Conservation (phyloP, 2,113 vertebrate species). For the Etheostoma cragini region DNA sequence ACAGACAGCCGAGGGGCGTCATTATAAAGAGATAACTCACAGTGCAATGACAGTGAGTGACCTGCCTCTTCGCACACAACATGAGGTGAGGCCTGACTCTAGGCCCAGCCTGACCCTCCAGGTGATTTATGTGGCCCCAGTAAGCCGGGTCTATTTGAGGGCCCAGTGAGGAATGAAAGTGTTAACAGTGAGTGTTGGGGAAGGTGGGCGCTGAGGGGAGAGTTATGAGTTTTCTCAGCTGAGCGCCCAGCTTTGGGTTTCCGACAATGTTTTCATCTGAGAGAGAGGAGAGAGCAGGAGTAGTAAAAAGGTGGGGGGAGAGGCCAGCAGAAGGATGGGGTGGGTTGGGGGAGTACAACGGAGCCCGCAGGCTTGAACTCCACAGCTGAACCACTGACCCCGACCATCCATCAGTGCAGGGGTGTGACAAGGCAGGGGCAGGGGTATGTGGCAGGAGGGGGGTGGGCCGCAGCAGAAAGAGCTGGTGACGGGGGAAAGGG, state of each 20-base stretch:
- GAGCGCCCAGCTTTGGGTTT: slow-evolving; percentile 78
- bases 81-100: slow-evolving; percentile 65
- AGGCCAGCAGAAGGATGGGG: slow-evolving; percentile 1
- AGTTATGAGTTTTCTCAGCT: slow-evolving; percentile 86
- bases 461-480: slow-evolving; percentile 43
- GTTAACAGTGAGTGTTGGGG: slow-evolving; percentile 80
- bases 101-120: slow-evolving; percentile 67
- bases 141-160: slow-evolving; percentile 80
- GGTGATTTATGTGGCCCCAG: slow-evolving; percentile 83
- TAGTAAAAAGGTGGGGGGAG: slow-evolving; percentile 44
- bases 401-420: slow-evolving; percentile 83
- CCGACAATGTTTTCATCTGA: slow-evolving; percentile 78
- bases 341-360: slow-evolving; percentile 28
- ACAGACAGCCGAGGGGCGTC: slow-evolving; percentile 72
- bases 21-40: slow-evolving; percentile 81
- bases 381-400: slow-evolving; percentile 87
- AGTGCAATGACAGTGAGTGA: slow-evolving; percentile 73
- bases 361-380: slow-evolving; percentile 83
- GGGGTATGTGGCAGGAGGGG: slow-evolving; percentile 75
- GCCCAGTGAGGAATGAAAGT: slow-evolving; percentile 84
- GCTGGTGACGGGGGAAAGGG: slow-evolving; percentile 56
- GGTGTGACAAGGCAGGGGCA: slow-evolving; percentile 81
- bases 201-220: slow-evolving; percentile 69
- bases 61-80: slow-evolving; percentile 64
- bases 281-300: slow-evolving; percentile 47